These are phyloP conservation scores for Epicampocera succincta DNA, from an alignment of 2,888 invertebrate genomes.

Conservation along the genomic window DNA sequence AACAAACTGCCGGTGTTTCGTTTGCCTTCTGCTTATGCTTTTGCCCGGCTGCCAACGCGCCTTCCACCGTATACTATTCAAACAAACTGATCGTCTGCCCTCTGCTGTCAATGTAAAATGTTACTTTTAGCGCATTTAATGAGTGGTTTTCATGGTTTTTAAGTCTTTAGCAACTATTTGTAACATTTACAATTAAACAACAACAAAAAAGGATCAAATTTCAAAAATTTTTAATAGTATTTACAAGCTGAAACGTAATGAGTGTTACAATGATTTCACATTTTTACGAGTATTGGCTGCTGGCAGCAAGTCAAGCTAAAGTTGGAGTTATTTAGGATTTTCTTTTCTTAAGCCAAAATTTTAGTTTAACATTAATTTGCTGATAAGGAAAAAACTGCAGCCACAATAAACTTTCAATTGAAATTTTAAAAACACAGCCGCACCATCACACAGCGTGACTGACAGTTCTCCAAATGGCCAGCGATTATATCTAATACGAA, in stretches of 20 bases:
- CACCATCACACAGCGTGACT: constrained; percentile 18
- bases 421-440: background rate
- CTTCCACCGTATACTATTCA: constrained; percentile 39
- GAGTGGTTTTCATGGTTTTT: constrained; percentile 66
- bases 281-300: constrained; percentile 44
- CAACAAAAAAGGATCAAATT: constrained; percentile 65
- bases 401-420: too few species aligned
- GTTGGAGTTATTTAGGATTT: background rate
- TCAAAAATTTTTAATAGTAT: constrained; percentile 58
- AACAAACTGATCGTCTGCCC: constrained; percentile 67
- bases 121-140: constrained; percentile 70
- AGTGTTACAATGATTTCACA: constrained; percentile 67
- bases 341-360: too few species aligned
- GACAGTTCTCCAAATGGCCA: constrained; percentile 55
- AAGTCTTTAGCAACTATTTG: constrained; percentile 63
- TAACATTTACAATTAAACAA: constrained; percentile 60
- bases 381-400: too few species aligned
- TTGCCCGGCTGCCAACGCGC: background rate
- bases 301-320: background rate
- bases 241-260: constrained; percentile 65
- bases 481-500: constrained; percentile 61
- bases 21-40: background rate
- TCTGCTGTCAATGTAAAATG: constrained; percentile 70
- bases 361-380: too few species aligned
- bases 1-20: background rate